phyloP scores from a whole-genome alignment of 35 echinoderm and acorn worm species.

The Nesometra sesokonis region DNA sequence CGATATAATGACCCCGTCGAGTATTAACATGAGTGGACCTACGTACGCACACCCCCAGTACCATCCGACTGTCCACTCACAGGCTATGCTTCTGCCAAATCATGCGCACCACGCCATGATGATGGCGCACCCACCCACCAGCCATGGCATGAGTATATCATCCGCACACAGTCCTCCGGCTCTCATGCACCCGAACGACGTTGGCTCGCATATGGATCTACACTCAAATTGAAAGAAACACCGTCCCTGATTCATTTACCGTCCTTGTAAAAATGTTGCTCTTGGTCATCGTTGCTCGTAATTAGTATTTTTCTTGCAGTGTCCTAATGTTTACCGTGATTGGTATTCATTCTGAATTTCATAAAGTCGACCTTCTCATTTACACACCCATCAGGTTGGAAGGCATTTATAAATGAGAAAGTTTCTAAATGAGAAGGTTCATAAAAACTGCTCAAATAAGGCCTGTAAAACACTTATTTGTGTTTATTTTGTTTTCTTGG shows the following conservation, averaged over 20 bases:
- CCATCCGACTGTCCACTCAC: constrained; percentile 45
- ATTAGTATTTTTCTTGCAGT: too few species aligned
- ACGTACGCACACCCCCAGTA: constrained; percentile 40
- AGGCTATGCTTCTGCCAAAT: constrained; percentile 16
- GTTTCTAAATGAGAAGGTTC: too few species aligned
- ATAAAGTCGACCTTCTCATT: too few species aligned
- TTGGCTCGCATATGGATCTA: not conserved
- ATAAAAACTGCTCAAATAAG: too few species aligned
- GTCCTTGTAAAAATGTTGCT: not conserved
- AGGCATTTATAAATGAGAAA: too few species aligned
- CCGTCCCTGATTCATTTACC: not conserved
- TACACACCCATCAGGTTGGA: too few species aligned
- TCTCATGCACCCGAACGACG: not conserved
- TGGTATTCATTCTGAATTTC: too few species aligned
- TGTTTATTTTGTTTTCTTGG: too few species aligned
- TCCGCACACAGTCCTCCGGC: not conserved
- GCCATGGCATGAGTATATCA: not conserved
- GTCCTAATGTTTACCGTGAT: too few species aligned
- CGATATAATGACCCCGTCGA: constrained; percentile 1
- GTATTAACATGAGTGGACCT: not conserved
- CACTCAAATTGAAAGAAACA: constrained; percentile 15
- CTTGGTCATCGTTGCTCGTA: too few species aligned
- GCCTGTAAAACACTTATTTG: too few species aligned
- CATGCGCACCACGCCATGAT: constrained; percentile 53
- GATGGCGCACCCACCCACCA: constrained; percentile 29